phyloP scores from a whole-genome alignment of 2,797 vertebrate species.

The Nothura maculosa region DNA sequence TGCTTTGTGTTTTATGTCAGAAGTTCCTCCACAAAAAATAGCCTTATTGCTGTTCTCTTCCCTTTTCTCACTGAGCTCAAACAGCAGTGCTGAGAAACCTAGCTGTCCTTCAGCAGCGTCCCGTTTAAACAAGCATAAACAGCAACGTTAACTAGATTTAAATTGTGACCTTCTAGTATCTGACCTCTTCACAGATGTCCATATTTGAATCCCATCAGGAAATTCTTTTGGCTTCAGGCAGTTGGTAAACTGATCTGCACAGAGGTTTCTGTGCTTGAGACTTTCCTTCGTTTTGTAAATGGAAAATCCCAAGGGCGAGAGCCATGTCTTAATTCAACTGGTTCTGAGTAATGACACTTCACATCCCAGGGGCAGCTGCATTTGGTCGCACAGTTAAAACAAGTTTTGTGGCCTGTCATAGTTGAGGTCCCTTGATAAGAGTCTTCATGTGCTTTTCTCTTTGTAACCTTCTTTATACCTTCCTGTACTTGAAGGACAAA shows the following conservation, averaged over 20 bases:
- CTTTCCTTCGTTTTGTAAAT: background rate
- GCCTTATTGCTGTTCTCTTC: background rate
- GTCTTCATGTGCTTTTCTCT: background rate
- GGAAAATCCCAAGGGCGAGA: background rate
- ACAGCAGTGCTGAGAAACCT: background rate
- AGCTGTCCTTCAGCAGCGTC: accelerated
- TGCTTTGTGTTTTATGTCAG: background rate
- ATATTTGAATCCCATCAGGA: background rate
- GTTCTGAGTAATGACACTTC: background rate
- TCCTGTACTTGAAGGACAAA: background rate
- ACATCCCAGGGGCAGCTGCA: background rate
- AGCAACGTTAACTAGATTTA: background rate
- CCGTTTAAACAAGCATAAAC: background rate
- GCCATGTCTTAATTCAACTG: background rate
- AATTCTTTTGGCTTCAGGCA: background rate
- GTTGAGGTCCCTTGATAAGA: background rate
- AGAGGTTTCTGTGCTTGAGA: background rate
- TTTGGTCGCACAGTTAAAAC: background rate
- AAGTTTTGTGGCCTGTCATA: background rate
- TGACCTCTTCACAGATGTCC: background rate
- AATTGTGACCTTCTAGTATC: background rate
- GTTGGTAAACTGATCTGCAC: background rate
- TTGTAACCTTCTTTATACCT: background rate
- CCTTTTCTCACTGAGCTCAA: background rate
- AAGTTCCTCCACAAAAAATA: background rate